Conservation (phyloP, 2,888 invertebrate species). For the Argyresthia albistria region DNA sequence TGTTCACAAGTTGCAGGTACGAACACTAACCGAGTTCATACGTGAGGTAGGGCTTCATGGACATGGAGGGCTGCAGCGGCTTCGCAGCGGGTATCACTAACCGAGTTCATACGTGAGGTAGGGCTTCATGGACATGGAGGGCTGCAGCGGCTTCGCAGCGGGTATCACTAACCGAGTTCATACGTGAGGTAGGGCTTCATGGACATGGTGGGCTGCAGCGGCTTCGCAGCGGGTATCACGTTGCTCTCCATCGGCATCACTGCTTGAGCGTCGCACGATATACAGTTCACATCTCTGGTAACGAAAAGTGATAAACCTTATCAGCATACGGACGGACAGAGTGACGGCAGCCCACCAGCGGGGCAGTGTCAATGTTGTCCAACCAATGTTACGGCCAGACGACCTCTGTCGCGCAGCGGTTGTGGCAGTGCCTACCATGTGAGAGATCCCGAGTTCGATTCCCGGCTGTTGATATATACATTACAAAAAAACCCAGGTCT, state of each 20-base stretch:
- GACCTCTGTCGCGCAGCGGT: too few relatives aligned
- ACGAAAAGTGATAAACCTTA: neutral
- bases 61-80: slow-evolving; percentile 68
- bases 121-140: slow-evolving; percentile 75
- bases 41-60: slow-evolving; percentile 79
- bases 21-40: slow-evolving; percentile 79
- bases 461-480: too few relatives aligned
- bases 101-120: slow-evolving; percentile 82
- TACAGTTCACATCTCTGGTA: slow-evolving; percentile 78
- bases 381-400: too few relatives aligned
- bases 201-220: slow-evolving; percentile 70
- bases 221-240: slow-evolving; percentile 54
- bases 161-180: slow-evolving; percentile 73
- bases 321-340: neutral
- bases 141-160: slow-evolving; percentile 65
- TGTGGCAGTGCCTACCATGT: too few relatives aligned
- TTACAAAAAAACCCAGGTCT: too few relatives aligned
- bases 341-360: too few relatives aligned
- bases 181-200: slow-evolving; percentile 82
- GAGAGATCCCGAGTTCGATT: too few relatives aligned
- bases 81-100: slow-evolving; percentile 52
- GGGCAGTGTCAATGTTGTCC: too few relatives aligned
- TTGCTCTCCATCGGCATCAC: slow-evolving; percentile 77
- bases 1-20: too few relatives aligned
- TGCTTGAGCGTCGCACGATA: slow-evolving; percentile 83